Evolutionary conservation across 2,797 vertebrate genomes (phyloP).

Genomic region (Falco peregrinus): DNA sequence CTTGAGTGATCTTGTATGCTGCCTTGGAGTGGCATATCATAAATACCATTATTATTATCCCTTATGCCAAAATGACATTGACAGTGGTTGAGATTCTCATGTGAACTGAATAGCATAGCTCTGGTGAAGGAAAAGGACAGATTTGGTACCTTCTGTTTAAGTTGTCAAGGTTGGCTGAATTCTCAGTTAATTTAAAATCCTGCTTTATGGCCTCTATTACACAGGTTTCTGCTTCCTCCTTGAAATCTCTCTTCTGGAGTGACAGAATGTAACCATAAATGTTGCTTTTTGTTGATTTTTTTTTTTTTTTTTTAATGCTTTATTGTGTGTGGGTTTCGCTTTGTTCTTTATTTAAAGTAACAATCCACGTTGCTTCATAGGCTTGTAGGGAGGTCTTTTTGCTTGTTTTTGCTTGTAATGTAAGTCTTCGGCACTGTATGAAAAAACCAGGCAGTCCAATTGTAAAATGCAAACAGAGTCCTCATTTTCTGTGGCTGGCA

Average conservation of each 20-base stretch:
- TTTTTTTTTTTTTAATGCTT: neutral
- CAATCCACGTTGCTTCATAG: neutral
- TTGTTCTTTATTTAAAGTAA: neutral
- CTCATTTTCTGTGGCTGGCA: constrained; percentile 30
- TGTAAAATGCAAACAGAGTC: constrained; percentile 31
- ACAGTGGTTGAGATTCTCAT: neutral
- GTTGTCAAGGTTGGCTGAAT: constrained; percentile 57
- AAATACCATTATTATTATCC: constrained; percentile 38
- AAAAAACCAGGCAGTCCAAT: neutral
- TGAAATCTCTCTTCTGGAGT: neutral
- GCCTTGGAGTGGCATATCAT: neutral
- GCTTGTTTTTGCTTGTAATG: neutral
- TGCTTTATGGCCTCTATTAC: constrained; percentile 59
- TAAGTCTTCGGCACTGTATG: neutral
- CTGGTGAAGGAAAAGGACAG: neutral
- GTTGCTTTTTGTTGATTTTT: neutral
- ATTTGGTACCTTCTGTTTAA: constrained; percentile 46
- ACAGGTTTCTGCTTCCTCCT: constrained; percentile 41
- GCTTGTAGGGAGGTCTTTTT: neutral
- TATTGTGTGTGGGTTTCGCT: neutral
- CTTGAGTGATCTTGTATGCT: neutral
- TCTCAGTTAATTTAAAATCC: constrained; percentile 59
- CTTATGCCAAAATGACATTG: constrained; percentile 15
- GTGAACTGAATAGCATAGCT: neutral
- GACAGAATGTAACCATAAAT: constrained; percentile 35